Conservation (phyloP, 2,888 invertebrate species). For the Xestoiulus laeticollis region DNA sequence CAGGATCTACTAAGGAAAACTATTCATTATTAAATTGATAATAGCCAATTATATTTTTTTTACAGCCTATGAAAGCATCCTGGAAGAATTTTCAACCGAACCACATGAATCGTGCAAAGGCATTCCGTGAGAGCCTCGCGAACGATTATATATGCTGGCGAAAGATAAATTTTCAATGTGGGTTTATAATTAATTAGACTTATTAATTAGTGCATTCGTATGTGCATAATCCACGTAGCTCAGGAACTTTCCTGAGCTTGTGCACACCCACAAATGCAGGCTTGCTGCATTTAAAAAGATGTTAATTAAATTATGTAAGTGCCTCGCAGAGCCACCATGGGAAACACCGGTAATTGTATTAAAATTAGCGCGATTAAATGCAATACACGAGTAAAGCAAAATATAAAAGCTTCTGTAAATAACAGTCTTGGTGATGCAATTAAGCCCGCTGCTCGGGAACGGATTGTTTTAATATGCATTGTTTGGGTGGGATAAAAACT, state of each 20-base stretch:
- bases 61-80: conserved; percentile 2
- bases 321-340: conserved; percentile 6
- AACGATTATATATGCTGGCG: background rate
- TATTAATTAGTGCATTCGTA: background rate
- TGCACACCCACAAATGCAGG: background rate
- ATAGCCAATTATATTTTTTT: background rate
- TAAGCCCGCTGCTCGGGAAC: background rate
- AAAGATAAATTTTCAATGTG: conserved; percentile 14
- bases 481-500: background rate
- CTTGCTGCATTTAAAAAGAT: background rate
- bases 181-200: conserved; percentile 26
- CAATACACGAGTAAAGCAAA: background rate
- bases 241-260: background rate
- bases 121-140: background rate
- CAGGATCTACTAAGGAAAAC: background rate
- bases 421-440: background rate
- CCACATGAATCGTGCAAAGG: background rate
- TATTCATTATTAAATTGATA: background rate
- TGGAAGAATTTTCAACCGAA: background rate
- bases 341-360: conserved; percentile 1
- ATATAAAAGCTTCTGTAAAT: background rate
- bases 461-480: background rate
- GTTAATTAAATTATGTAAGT: background rate
- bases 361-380: conserved; percentile 26
- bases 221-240: background rate